Percentiles rank a stretch among this genome's conserved stretches.
Evolutionary conservation across 2,797 vertebrate species (phyloP).

Genomic region (Enteromius trimaculatus): DNA sequence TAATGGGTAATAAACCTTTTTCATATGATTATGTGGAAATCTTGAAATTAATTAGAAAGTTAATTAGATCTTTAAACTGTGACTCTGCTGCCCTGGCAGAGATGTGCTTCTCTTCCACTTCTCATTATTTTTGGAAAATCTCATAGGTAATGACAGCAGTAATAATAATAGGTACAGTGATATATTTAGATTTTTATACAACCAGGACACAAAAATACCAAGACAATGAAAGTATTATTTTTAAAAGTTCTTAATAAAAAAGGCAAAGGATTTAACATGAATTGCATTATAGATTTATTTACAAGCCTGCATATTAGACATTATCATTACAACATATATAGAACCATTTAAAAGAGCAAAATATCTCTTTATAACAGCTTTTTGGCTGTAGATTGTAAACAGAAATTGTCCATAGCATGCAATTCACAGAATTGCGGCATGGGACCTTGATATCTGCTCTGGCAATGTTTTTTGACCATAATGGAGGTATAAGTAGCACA

Average conservation of each 20-base stretch:
- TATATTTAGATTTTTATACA: not conserved
- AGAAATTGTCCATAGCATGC: not conserved
- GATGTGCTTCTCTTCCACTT: conserved; percentile 21
- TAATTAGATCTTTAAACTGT: conserved; percentile 29
- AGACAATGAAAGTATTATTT: not conserved
- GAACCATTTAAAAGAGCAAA: not conserved
- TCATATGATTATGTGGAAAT: conserved; percentile 9
- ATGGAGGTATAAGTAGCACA: not conserved
- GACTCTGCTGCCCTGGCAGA: not conserved
- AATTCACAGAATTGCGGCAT: not conserved
- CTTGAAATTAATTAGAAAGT: conserved; percentile 19
- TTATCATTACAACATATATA: not conserved
- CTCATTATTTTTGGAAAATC: conserved; percentile 42
- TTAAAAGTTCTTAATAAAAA: not conserved
- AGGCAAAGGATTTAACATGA: not conserved
- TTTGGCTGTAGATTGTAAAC: not conserved
- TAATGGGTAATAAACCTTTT: not conserved
- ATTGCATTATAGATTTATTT: not conserved
- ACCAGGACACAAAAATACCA: not conserved
- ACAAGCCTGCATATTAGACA: not conserved
- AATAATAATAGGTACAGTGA: not conserved
- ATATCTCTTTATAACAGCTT: not conserved
- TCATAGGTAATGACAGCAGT: conserved; percentile 3
- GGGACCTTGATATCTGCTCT: not conserved
- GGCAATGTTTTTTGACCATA: not conserved